Evolutionary conservation across 2,113 vertebrate species (phyloP), one percentile per base, ranked within the genome.

Genomic region (Halichoerus grypus): DNA sequence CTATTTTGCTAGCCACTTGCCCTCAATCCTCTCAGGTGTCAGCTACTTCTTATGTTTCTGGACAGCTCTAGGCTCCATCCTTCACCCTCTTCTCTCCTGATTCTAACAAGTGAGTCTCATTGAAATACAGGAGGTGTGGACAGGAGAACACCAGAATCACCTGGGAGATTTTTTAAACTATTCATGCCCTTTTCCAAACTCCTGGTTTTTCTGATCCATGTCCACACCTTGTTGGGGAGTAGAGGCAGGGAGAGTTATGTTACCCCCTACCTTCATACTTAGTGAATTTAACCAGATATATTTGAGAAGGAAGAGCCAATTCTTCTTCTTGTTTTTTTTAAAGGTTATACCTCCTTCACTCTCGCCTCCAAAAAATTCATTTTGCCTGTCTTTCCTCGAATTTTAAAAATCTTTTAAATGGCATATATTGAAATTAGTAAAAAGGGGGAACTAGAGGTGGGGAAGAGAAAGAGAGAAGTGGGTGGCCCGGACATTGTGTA

Each of bases 351-450:
- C 15, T 96, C 46, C 31, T 8, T 88, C 18, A 86, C 4, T 55
- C 18, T 19, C 8, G 80, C 49, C 33, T 95, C n/a, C 55, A 55
- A 97, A 63, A 95, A n/a, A 81, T n/a, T 71, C 61, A 77, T 69
- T 91, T 92, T 81, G 14, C 33, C 24, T 67, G 24, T 42, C 8
- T 91, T 74, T 61, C 3, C 53, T 26, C 49, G 26, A 59, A 49
- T 72, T 88, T 61, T 5, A 16, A 74, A 88, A 80, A 14, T 42
- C 11, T 63, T 83, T 82, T 59, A 67, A 76, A 63, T 71, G 33
- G 36, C 3, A 9, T 19, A 79, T 49, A 26, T 81, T 76, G 22
- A 71, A 96, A 96, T n/a, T 59, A 42, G 33, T 61, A 4, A 42
- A 88, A 88, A 95, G n/a, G 83, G 26, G 49, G 7, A 95, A 95